These are phyloP conservation scores for Bombus confusus DNA, from an alignment of 1,140 invertebrate genomes.

Conservation along the genomic window DNA sequence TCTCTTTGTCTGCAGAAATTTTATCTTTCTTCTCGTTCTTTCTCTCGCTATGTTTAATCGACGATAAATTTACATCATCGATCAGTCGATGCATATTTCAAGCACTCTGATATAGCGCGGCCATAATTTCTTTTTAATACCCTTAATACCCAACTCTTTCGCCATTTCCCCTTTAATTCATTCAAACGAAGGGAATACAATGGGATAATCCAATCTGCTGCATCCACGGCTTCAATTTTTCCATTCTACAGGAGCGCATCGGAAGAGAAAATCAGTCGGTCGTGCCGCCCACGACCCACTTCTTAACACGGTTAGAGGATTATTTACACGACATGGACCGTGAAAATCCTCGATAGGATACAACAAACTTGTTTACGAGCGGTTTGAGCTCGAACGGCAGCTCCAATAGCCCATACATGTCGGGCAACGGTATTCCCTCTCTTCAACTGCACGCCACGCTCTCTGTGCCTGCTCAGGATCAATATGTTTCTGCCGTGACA, in stretches of 20 bases:
- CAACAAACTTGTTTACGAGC: conserved; percentile 65
- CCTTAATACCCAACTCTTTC: too few relatives aligned
- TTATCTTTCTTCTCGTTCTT: not conserved
- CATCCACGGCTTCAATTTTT: too few relatives aligned
- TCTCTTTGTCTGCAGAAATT: too few relatives aligned
- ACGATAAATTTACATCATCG: too few relatives aligned
- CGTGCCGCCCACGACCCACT: not conserved
- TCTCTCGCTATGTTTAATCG: too few relatives aligned
- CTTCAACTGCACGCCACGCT: not conserved
- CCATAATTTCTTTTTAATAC: too few relatives aligned
- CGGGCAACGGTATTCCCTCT: conserved; percentile 4
- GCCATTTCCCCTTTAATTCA: too few relatives aligned
- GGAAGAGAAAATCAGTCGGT: not conserved
- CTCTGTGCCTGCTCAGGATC: not conserved
- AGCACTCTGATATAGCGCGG: too few relatives aligned
- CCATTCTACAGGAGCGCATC: not conserved
- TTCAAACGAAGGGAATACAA: too few relatives aligned
- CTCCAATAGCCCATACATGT: conserved; percentile 20
- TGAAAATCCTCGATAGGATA: conserved; percentile 41
- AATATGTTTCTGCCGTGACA: conserved; percentile 31
- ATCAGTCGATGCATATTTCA: too few relatives aligned
- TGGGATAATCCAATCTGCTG: too few relatives aligned
- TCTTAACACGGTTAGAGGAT: conserved; percentile 2
- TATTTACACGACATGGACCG: conserved; percentile 22
- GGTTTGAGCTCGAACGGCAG: conserved; percentile 48